Percentiles rank a stretch among this genome's conserved stretches.
Conservation (phyloP, 2,888 invertebrate species). For the Pristionchus entomophagus region DNA sequence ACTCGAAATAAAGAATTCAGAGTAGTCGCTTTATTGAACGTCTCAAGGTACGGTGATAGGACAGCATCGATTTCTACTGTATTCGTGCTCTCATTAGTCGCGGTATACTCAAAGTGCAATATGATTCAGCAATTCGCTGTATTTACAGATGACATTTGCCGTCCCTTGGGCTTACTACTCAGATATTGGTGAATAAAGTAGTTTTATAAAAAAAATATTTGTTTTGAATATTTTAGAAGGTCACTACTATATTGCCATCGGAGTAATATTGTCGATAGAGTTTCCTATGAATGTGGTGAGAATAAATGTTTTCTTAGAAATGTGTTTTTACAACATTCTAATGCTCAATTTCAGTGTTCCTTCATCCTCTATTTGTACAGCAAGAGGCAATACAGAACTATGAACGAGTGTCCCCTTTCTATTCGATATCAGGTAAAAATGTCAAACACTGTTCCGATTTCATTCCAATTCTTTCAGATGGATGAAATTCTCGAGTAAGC, state of each 20-base stretch:
- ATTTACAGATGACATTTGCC: neutral
- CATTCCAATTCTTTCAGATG: neutral
- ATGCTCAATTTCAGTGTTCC: neutral
- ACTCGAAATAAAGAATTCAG: neutral
- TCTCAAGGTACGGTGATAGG: neutral
- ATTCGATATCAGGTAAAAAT: slow-evolving; percentile 3
- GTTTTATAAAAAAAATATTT: too few species aligned
- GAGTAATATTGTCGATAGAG: neutral
- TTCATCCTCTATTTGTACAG: neutral
- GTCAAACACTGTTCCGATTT: neutral
- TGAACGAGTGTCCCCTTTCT: neutral
- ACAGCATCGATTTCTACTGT: neutral
- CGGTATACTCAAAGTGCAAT: neutral
- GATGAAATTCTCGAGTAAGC: slow-evolving; percentile 11
- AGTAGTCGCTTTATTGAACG: neutral
- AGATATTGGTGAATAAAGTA: neutral
- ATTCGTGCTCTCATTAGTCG: neutral
- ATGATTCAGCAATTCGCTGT: neutral
- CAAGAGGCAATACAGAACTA: neutral
- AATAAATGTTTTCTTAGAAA: neutral
- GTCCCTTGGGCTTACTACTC: neutral
- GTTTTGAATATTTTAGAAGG: neutral
- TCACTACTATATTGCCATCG: neutral
- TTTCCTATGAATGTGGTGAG: neutral
- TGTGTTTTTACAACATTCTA: neutral